Evolutionary conservation across 2,888 invertebrate genomes (phyloP), one percentile per base, ranked within the genome.

Genomic region (Dolichopus griseipennis): DNA sequence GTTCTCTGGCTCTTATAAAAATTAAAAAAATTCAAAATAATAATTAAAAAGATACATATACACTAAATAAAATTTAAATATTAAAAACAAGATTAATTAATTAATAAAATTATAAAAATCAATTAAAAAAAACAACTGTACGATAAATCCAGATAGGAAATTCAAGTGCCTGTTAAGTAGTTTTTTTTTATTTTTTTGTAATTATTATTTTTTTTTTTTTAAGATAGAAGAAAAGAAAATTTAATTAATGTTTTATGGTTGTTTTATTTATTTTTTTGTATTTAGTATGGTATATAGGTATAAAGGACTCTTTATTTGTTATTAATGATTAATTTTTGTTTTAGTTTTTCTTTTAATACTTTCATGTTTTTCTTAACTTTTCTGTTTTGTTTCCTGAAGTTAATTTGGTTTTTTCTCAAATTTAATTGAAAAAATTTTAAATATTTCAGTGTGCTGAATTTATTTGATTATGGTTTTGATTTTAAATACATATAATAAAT

Each of bases 321-420:
- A 64, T 64, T 18, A 22, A 64, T 64, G 27, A 64, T 64, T 33
- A 64, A 20, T 33, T 20, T 21, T 15, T 27, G 9, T 33, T 21
- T 15, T 22, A 64, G 2, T 10, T 64, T 20, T 22, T 33, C 6
- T 64, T 22, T 64, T 22, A 33, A 33, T 64, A 9, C 3, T 66
- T 67, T 66, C 21, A 37, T 21, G 15, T 67, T 37, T 34, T 63
- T 21, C 65, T 8, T 67, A 37, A n/a, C 34, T 43, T 69, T 33
- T 12, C n/a, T 37, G 65, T 65, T 62, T 66, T 65, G 18, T 68
- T 27, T 66, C 8, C 37, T 37, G 10, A 37, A 37, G 37, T 37
- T 37, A 10, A 37, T 37, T 37, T 37, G 3, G 1, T 37, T 12
- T 37, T 27, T 27, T 27, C 5, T 27, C 27, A 27, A 27, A 37